These are phyloP conservation scores for Arrhamphus sclerolepis DNA, from an alignment of 2,797 vertebrate species.

Conservation along the genomic window DNA sequence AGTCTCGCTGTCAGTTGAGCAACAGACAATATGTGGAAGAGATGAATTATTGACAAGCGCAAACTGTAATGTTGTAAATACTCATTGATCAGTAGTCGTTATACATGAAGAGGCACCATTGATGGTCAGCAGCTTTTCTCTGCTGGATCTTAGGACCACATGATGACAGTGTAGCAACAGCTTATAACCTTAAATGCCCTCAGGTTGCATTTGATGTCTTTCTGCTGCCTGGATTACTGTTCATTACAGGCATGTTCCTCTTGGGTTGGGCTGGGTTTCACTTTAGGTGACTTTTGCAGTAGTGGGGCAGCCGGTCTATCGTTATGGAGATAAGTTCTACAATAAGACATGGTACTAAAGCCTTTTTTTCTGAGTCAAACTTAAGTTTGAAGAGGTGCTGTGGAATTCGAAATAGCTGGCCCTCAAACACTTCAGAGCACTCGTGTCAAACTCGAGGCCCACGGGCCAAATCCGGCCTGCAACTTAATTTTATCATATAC, in stretches of 20 bases:
- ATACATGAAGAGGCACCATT: not conserved
- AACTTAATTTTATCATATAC: too few relatives aligned
- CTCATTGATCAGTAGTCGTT: not conserved
- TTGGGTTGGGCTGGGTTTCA: too few relatives aligned
- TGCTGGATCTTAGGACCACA: conserved; percentile 20
- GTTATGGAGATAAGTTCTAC: too few relatives aligned
- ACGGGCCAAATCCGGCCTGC: too few relatives aligned
- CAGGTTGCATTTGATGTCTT: conserved; percentile 8
- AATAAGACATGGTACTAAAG: too few relatives aligned
- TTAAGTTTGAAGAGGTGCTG: too few relatives aligned
- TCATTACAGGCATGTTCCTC: not conserved
- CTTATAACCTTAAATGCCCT: conserved; percentile 6
- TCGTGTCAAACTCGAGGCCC: too few relatives aligned
- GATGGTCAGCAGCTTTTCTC: not conserved
- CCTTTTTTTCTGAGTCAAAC: too few relatives aligned
- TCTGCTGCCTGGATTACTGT: conserved; percentile 10
- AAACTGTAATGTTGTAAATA: conserved; percentile 7
- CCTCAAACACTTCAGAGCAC: too few relatives aligned
- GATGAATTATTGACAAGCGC: conserved; percentile 38
- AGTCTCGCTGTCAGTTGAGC: conserved; percentile 23
- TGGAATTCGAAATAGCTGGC: too few relatives aligned
- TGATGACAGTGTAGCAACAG: not conserved
- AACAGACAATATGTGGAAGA: not conserved
- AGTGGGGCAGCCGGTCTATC: too few relatives aligned
- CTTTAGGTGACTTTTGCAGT: too few relatives aligned